phyloP scores from a whole-genome alignment of 2,888 invertebrate genomes.

The Drosophila macrospina region DNA sequence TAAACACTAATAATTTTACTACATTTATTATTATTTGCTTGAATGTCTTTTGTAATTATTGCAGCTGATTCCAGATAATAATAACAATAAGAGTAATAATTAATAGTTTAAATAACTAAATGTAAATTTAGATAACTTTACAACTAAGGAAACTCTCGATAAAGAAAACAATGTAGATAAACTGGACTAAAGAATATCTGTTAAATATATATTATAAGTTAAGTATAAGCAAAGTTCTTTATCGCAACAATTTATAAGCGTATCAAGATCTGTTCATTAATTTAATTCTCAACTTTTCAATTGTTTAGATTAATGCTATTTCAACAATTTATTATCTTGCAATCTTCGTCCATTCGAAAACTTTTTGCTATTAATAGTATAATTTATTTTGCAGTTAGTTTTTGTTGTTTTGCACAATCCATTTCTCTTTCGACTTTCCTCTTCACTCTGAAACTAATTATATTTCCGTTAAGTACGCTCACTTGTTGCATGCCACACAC shows the following conservation, averaged over 20 bases:
- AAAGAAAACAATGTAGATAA: no score
- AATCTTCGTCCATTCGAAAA: not conserved
- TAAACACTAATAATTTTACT: no score
- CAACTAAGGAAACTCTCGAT: no score
- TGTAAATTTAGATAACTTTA: no score
- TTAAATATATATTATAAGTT: no score
- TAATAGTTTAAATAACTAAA: no score
- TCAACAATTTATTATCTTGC: not conserved
- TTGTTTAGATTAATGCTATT: not conserved
- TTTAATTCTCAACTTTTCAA: not conserved
- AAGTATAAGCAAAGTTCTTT: no score
- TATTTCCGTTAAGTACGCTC: constrained; percentile 9
- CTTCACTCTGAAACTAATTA: constrained; percentile 13
- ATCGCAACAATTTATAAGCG: not conserved
- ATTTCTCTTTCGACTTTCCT: not conserved
- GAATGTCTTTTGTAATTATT: no score
- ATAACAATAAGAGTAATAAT: no score
- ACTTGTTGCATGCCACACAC: constrained; percentile 51
- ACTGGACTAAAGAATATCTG: no score
- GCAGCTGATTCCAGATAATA: no score
- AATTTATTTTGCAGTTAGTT: not conserved
- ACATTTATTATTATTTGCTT: no score
- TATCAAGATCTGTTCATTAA: not conserved
- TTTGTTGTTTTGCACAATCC: constrained; percentile 1
- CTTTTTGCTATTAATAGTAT: not conserved